Evolutionary conservation across 2,113 vertebrate genomes (phyloP).

Genomic region (Leptobrachium ailaonicum): DNA sequence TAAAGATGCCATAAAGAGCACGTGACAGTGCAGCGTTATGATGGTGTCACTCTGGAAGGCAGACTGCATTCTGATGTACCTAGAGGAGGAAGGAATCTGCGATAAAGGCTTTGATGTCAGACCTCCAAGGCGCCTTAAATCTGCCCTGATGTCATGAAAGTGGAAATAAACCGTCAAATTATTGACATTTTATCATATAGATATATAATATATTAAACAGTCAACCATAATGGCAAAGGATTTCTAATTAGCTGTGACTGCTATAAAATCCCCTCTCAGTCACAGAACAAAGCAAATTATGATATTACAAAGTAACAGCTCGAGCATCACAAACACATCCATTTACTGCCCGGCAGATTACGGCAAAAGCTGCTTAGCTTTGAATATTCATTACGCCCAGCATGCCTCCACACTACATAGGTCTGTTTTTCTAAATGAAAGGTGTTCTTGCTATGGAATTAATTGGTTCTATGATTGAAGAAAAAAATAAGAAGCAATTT

Average conservation of each 20-base stretch:
- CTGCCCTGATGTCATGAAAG: neutral
- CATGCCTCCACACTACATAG: conserved; percentile 5
- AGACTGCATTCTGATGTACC: neutral
- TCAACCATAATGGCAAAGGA: neutral
- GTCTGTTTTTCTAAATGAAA: conserved; percentile 1
- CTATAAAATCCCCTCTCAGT: conserved; percentile 1
- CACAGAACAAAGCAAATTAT: conserved; percentile 5
- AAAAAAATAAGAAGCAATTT: neutral
- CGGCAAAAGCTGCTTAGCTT: neutral
- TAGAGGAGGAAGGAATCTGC: neutral
- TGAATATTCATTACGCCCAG: conserved; percentile 25
- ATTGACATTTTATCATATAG: conserved; percentile 2
- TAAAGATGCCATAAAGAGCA: neutral
- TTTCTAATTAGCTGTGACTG: conserved; percentile 18
- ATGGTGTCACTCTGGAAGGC: neutral
- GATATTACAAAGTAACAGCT: conserved; percentile 16
- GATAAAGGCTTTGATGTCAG: neutral
- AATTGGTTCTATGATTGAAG: conserved; percentile 6
- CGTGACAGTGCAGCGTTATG: neutral
- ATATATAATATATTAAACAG: neutral
- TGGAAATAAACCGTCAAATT: conserved; percentile 11
- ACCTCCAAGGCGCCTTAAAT: conserved; percentile 1
- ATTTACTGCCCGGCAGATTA: conserved; percentile 6
- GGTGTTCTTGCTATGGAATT: conserved; percentile 13
- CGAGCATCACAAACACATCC: neutral